Evolutionary conservation across 1,140 invertebrate genomes (phyloP), one percentile per base, ranked within the genome.

Genomic region (Phthorimaea operculella): DNA sequence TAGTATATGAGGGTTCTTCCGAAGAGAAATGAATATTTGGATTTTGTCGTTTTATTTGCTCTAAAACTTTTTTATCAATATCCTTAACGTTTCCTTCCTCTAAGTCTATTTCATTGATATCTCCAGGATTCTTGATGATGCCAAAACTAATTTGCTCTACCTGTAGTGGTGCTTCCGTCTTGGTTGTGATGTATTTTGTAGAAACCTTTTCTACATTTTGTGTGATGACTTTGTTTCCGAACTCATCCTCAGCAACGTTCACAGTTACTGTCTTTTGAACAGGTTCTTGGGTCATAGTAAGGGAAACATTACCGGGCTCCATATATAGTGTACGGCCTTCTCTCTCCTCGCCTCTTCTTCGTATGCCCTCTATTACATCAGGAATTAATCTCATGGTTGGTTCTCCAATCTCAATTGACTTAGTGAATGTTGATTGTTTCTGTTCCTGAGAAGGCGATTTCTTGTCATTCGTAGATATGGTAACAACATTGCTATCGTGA

Each of bases 391-490:
- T 74, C 55, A 79, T 63, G 34, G 60, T 73, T 28, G 72, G 69
- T 58, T 83, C 76, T 39, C 83, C 79, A n/a, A 87, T 85, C 65
- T 86, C 84, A 58, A 87, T 87, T 17, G 83, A 85, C 58, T 87
- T 87, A 36, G 79, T 86, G 52, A 84, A 76, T 28, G 21, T 28
- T 54, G 76, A 70, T 48, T 66, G 70, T 15, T 57, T 68, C 12
- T 60, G 36, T 52, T 82, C 74, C 45, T 61, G 57, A 44, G 62
- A 12, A 18, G 54, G 58, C 33, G 64, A 52, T 57, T 51, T 60
- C 57, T 77, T 83, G 49, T 83, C 76, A 44, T 65, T 74, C 0
- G 82, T 86, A 5, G 74, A 68, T 67, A 87, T 86, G 9, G 85
- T 87, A 15, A 87, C 80, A n/a, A 86, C 59, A 59, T 85, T 83